These are phyloP conservation scores for Acleris emargana DNA, from an alignment of 2,888 invertebrate species.

Conservation along the genomic window DNA sequence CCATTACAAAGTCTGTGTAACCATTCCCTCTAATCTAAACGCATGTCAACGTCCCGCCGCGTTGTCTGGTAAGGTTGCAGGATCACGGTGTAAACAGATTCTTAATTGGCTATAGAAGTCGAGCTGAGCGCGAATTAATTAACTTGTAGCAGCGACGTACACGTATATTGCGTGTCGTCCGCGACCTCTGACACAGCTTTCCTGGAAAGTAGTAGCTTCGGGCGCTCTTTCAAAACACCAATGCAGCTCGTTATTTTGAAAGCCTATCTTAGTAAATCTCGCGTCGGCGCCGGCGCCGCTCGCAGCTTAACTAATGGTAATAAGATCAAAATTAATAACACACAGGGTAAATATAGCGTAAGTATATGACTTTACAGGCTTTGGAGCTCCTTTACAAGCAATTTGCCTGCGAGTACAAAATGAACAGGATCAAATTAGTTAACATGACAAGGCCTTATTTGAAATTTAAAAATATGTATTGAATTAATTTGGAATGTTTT, in stretches of 20 bases:
- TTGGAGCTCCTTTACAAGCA: not conserved
- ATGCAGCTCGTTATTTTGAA: conserved; percentile 69
- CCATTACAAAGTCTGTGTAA: no score
- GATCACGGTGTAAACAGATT: conserved; percentile 48
- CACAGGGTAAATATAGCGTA: not conserved
- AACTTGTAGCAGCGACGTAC: conserved; percentile 60
- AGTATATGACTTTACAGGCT: no score
- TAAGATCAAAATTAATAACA: conserved; percentile 28
- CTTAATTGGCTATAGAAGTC: conserved; percentile 58
- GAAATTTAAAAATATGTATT: conserved; percentile 1
- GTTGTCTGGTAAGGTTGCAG: no score
- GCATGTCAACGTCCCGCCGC: no score
- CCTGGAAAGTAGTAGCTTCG: conserved; percentile 64
- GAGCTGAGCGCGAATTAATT: conserved; percentile 65
- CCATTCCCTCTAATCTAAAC: no score
- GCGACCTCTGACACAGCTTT: conserved; percentile 68
- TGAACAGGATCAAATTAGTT: conserved; percentile 17
- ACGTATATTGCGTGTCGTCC: conserved; percentile 60
- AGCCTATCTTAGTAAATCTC: conserved; percentile 57
- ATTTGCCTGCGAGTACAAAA: not conserved
- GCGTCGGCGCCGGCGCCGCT: conserved; percentile 32
- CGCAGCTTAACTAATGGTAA: conserved; percentile 25
- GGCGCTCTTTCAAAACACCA: conserved; percentile 57
- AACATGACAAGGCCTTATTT: conserved; percentile 5
- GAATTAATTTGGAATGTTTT: conserved; percentile 17